Base-by-base conservation (phyloP, 2,797 vertebrate species). In the Eleutherodactylus coqui region DNA sequence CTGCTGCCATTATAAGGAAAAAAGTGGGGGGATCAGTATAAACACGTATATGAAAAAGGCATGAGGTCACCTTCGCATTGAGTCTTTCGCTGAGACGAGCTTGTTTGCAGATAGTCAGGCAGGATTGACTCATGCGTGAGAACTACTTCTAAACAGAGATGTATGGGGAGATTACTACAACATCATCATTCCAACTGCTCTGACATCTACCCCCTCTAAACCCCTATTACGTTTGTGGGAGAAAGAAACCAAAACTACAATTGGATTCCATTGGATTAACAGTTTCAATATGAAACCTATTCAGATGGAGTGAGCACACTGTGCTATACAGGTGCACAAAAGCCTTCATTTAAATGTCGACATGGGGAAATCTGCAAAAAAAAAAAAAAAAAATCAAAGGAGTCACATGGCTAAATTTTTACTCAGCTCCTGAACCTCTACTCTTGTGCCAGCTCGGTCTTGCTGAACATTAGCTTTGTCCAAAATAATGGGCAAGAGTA, bases 1-100 rank as follows among this genome's bases (percentile, higher is more conserved):
- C 97, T 96, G 96, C 96, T 97, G 90, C 1, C 41, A 49, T 47
- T 16, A 43, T 45, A 69, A 53, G 17, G 55, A 47, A 17, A 32
- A 53, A 47, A 76, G 10, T 29, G 9, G 14, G 41, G n/a, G 27
- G 5, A 19, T 79, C n/a, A 79, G 27, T 13, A 73, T 16, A 45
- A 45, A 27, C 41, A 24, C 16, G 27, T 11, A 27, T 38, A 69
- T 0, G 5, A 36, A 36, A 38, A 4, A 69, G 34, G 32, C 70
- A 73, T 45, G 24, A 73, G 70, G 38, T 73, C 70, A 73, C 27
- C 70, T n/a, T 73, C 14, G 70, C 13, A 14, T n/a, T 45, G 38
- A 43, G 64, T 17, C 24, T 69, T 38, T 38, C 34, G 10, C 38
- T 21, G 34, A 70, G 67, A 41, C 3, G 2, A 70, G 70, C 4